A percentile compares a stretch with the other conserved stretches of the same genome.
Conservation (phyloP, 2,797 vertebrate genomes). For the Pelodytes ibericus region DNA sequence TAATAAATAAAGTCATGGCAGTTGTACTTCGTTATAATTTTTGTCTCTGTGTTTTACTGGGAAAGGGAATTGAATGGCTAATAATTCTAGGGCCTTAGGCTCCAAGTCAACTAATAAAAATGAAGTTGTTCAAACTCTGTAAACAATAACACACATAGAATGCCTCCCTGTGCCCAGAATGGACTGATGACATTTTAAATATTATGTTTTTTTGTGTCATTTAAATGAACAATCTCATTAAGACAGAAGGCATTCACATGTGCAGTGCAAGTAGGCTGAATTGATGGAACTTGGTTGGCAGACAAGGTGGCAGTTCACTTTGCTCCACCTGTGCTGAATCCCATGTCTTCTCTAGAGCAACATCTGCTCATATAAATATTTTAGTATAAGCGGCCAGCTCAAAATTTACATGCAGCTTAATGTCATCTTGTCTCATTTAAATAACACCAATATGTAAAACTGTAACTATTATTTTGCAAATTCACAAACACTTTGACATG, state of each 20-base stretch:
- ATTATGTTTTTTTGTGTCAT: neutral
- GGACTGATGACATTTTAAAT: neutral
- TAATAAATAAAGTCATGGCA: no score
- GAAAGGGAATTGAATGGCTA: no score
- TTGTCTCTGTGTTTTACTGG: no score
- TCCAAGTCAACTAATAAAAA: neutral
- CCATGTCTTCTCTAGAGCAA: constrained; percentile 21
- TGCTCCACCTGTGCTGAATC: constrained; percentile 30
- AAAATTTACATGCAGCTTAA: constrained; percentile 15
- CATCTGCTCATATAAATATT: constrained; percentile 31
- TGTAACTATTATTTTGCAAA: neutral
- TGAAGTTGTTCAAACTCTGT: neutral
- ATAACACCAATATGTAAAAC: neutral
- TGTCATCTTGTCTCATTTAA: constrained; percentile 19
- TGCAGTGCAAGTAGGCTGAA: neutral
- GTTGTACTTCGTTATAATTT: no score
- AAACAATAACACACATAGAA: neutral
- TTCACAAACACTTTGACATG: neutral
- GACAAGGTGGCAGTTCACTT: neutral
- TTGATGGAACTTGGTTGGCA: constrained; percentile 11
- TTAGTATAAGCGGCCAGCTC: neutral
- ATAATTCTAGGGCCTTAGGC: no score
- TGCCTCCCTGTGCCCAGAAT: no score
- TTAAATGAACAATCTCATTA: neutral
- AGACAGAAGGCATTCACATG: constrained; percentile 4